Evolutionary conservation across 2,888 invertebrate genomes (phyloP).

Genomic region (Chorisops tibialis): DNA sequence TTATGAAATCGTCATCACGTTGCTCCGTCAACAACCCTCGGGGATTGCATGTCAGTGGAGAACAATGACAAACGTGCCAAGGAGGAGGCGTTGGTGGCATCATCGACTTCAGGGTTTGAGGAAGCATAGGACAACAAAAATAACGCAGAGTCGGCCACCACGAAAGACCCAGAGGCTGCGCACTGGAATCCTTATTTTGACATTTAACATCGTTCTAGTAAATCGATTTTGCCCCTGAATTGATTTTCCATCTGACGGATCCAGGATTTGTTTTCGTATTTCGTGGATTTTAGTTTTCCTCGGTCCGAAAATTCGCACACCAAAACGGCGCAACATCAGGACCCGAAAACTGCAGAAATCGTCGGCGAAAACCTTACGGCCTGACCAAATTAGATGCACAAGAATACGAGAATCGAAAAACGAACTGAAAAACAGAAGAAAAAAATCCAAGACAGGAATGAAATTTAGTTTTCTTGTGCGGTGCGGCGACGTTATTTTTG

Average conservation of each 20-base stretch:
- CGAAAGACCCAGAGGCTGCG: slow-evolving; percentile 3
- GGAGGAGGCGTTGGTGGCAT: neutral
- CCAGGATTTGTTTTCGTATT: slow-evolving; percentile 8
- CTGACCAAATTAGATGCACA: too few species aligned
- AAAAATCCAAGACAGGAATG: too few species aligned
- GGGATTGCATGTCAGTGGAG: neutral
- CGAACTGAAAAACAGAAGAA: too few species aligned
- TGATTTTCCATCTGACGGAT: slow-evolving; percentile 9
- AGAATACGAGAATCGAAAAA: too few species aligned
- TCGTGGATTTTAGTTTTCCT: neutral
- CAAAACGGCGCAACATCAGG: neutral
- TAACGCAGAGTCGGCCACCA: neutral
- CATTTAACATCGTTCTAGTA: neutral
- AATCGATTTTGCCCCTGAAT: slow-evolving; percentile 15
- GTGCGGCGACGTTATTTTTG: slow-evolving; percentile 18
- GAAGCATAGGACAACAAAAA: slow-evolving; percentile 3
- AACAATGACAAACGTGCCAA: neutral
- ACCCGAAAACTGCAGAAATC: neutral
- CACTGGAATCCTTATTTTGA: neutral
- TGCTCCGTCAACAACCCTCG: slow-evolving; percentile 3
- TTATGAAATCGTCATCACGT: slow-evolving; percentile 10
- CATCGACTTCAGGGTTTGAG: neutral
- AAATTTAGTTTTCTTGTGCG: neutral
- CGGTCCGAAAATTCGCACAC: neutral
- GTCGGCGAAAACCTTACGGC: neutral